These are phyloP conservation scores for Takifugu bimaculatus DNA, from an alignment of 2,113 vertebrate species.

Conservation along the genomic window DNA sequence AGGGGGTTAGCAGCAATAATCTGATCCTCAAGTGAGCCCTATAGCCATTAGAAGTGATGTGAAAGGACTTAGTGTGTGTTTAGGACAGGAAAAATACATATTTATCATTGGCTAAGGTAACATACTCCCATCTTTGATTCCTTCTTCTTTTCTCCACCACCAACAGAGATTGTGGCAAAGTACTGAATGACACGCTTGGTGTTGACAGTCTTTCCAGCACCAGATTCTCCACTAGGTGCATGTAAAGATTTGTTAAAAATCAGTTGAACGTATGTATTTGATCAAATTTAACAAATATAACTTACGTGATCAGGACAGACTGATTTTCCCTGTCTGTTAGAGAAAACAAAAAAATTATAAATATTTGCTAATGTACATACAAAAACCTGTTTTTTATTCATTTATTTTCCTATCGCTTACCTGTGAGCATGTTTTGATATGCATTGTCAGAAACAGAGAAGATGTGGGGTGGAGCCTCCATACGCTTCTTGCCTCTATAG, in stretches of 20 bases:
- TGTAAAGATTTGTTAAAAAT: constrained; percentile 13
- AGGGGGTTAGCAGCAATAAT: constrained; percentile 31
- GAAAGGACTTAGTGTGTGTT: too few species aligned
- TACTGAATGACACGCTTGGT: constrained; percentile 70
- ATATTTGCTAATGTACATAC: background rate
- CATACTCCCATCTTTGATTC: constrained; percentile 21
- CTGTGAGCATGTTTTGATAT: constrained; percentile 45
- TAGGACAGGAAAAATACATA: too few species aligned
- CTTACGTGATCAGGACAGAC: constrained; percentile 66
- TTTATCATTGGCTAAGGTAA: background rate
- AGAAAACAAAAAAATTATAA: background rate
- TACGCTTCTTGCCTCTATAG: constrained; percentile 68
- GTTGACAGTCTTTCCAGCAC: constrained; percentile 69
- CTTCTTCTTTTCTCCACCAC: constrained; percentile 41
- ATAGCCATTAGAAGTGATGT: background rate
- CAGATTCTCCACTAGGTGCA: constrained; percentile 62
- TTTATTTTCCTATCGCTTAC: constrained; percentile 26
- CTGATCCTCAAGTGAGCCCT: constrained; percentile 57
- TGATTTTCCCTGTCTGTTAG: constrained; percentile 65
- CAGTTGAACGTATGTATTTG: background rate
- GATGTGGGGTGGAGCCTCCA: background rate
- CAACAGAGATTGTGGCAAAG: constrained; percentile 63
- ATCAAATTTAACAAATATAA: background rate
- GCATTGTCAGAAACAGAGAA: constrained; percentile 52
- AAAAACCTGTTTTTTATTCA: background rate